Base-by-base conservation (phyloP, 2,797 vertebrate species). In the Acomys russatus region DNA sequence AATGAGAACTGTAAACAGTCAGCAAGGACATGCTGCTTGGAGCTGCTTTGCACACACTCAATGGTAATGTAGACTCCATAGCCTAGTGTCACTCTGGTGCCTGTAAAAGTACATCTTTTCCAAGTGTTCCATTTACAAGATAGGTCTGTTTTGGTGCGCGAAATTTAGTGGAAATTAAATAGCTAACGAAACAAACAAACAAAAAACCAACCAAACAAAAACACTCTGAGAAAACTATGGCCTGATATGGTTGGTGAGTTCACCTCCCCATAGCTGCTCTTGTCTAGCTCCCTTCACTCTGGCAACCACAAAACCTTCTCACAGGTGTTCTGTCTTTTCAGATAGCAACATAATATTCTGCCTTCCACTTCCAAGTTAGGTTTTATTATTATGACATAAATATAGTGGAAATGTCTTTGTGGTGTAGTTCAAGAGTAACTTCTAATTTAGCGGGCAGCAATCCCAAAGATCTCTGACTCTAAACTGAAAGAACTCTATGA, bases 291-390 rank as follows among this genome's bases (percentile, higher is more conserved):
- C 2, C 11, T 66, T 20, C 14, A 54, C 33, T 20, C 6, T 38
- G 20, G 38, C 49, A 54, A 15, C 11, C 28, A 20, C 9, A 63
- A 59, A n/a, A 4, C 22, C 22, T 6, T 78, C 9, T 70, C 56
- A 49, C 4, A 10, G 51, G 51, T 59, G 12, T 35, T 85, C 77
- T 73, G 35, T 80, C 83, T 92, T 94, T 74, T 61, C 51, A 92
- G 12, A 54, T 85, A 92, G 73, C 28, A 66, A 80, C 11, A 33
- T 59, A 33, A 1, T 30, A 5, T 63, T 35, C 20, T 59, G 35
- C 18, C 49, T 95, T 92, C 28, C 76, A 25, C n/a, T 92, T 88
- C 70, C 35, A 94, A 82, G 71, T 88, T 82, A 49, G 22, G 9
- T 74, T 93, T 30, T 92, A 44, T 77, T 6, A 4, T 9, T 30